Conservation (phyloP, 2,797 vertebrate species). For the Tapirus indicus region DNA sequence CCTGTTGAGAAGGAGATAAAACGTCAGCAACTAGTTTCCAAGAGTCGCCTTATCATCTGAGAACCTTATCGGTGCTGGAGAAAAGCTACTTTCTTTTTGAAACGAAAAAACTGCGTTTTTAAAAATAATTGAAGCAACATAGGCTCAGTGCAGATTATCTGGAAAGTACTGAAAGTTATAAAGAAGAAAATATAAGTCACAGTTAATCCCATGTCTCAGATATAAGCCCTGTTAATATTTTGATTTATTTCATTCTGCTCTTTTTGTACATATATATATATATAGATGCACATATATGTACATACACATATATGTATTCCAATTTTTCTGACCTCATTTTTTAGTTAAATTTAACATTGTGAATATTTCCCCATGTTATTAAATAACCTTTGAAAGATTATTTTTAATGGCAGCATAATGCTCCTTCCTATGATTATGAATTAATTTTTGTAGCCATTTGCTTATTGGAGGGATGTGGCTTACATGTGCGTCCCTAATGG, state of each 20-base stretch:
- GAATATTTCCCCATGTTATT: not conserved
- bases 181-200: not conserved
- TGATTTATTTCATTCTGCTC: not conserved
- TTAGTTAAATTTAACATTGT: not conserved
- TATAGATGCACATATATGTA: not conserved
- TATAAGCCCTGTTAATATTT: not conserved
- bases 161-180: slow-evolving; percentile 9
- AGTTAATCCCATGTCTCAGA: not conserved
- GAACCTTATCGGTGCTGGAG: not conserved
- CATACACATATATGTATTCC: too few species aligned
- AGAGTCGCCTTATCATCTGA: not conserved
- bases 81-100: slow-evolving; percentile 24
- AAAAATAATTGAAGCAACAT: not conserved
- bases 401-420: not conserved
- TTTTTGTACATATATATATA: not conserved
- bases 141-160: not conserved
- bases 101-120: not conserved
- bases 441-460: not conserved
- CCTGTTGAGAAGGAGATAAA: not conserved
- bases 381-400: not conserved
- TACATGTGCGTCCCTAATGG: accelerated
- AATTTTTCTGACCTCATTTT: not conserved
- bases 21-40: not conserved
- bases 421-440: not conserved
- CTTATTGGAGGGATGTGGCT: not conserved